Conservation (phyloP, 2,113 vertebrate species). For the Prinia subflava region DNA sequence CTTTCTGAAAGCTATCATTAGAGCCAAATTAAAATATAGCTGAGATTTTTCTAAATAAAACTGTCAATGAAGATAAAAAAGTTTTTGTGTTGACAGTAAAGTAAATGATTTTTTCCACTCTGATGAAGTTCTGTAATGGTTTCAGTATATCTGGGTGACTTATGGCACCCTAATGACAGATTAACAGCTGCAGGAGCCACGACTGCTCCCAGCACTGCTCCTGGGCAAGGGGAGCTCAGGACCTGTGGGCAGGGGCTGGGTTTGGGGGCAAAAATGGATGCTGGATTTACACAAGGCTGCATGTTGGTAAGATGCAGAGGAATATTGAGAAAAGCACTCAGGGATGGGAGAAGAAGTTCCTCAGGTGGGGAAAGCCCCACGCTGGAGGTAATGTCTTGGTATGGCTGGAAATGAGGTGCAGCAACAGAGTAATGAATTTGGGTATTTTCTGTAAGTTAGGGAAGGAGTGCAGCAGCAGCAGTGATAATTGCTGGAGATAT, state of each 20-base stretch:
- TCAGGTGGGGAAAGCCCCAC: accelerated
- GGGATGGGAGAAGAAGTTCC: not conserved
- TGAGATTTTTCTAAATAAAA: conserved; percentile 71
- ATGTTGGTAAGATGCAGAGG: not conserved
- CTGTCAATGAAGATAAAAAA: conserved; percentile 67
- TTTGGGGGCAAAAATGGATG: not conserved
- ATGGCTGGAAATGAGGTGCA: not conserved
- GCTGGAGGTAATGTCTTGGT: not conserved
- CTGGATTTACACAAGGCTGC: not conserved
- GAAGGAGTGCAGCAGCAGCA: not conserved
- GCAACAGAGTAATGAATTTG: not conserved
- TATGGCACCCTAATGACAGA: conserved; percentile 55
- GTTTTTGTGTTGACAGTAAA: conserved; percentile 68
- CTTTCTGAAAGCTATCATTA: conserved; percentile 63
- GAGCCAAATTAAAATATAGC: conserved; percentile 69
- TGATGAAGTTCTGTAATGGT: conserved; percentile 58
- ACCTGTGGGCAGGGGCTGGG: not conserved
- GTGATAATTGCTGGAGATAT: not conserved
- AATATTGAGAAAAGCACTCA: not conserved
- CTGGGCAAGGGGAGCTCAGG: not conserved
- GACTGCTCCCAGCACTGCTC: conserved; percentile 23
- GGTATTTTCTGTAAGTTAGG: not conserved
- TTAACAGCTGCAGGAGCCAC: conserved; percentile 33
- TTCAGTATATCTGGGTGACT: conserved; percentile 62
- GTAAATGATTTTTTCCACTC: conserved; percentile 62